A percentile compares a stretch with the other conserved stretches of the same genome.
These are phyloP conservation scores for Chelonus insularis DNA, from an alignment of 1,140 invertebrate species.

Conservation along the genomic window DNA sequence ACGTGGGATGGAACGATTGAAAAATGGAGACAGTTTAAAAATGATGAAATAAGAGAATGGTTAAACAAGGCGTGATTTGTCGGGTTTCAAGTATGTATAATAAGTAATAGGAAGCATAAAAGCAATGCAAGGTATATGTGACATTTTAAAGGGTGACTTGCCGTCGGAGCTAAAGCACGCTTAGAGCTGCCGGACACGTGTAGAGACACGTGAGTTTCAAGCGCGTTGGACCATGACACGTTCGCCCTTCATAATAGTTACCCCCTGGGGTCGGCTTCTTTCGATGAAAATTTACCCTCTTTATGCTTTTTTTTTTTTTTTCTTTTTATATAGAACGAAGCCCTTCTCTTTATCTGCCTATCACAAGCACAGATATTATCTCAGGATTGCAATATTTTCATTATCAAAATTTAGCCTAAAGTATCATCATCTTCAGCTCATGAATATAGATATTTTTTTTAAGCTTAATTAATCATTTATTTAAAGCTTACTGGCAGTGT, in stretches of 20 bases:
- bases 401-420: no score
- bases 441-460: no score
- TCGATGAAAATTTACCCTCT: conserved; percentile 22
- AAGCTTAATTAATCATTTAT: neutral
- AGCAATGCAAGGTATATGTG: neutral
- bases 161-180: conserved; percentile 26
- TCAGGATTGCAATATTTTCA: no score
- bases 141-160: conserved; percentile 15
- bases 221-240: conserved; percentile 53
- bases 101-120: neutral
- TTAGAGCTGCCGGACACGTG: conserved; percentile 28
- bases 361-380: no score
- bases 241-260: conserved; percentile 35
- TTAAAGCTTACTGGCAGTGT: neutral
- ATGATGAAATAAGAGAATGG: neutral
- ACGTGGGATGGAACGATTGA: no score
- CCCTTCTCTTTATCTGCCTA: neutral
- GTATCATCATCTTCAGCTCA: no score
- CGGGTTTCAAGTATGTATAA: conserved; percentile 15
- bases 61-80: conserved; percentile 20
- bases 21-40: neutral
- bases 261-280: conserved; percentile 30
- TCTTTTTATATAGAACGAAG: neutral
- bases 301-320: neutral
- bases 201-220: conserved; percentile 51